Evolutionary conservation across 2,113 vertebrate species (phyloP).

Genomic region (Hydrochoerus hydrochaeris): DNA sequence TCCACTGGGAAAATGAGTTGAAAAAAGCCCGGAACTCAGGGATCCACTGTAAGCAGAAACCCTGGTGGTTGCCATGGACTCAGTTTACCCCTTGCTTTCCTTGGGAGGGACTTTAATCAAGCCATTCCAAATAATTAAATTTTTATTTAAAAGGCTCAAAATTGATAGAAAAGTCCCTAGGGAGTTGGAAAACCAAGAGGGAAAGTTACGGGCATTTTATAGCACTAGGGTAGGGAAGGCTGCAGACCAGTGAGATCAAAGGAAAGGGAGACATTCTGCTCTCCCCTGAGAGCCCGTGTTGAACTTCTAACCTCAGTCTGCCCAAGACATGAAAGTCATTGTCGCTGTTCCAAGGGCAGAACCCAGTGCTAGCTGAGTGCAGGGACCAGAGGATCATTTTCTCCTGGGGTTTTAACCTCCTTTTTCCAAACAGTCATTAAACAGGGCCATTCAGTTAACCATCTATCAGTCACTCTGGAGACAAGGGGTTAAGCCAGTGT

Average conservation of each 20-base stretch:
- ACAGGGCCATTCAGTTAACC: neutral
- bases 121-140: neutral
- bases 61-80: too few species aligned
- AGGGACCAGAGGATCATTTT: neutral
- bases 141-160: neutral
- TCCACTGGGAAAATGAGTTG: neutral
- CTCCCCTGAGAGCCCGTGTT: neutral
- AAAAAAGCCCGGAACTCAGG: neutral
- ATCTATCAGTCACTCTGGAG: neutral
- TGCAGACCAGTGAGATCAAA: neutral
- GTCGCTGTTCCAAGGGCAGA: neutral
- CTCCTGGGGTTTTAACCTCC: neutral
- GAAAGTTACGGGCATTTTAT: neutral
- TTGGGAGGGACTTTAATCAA: neutral
- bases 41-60: neutral
- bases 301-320: neutral
- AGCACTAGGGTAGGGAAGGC: neutral
- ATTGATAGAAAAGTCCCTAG: neutral
- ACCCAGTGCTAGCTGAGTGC: neutral
- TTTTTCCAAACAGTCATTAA: conserved; percentile 12
- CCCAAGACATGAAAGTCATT: neutral
- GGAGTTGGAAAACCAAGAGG: neutral
- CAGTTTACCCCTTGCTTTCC: neutral
- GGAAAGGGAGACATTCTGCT: too few species aligned
- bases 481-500: neutral